phyloP scores from a whole-genome alignment of 2,888 invertebrate species.

The Eupithecia pulchellata region DNA sequence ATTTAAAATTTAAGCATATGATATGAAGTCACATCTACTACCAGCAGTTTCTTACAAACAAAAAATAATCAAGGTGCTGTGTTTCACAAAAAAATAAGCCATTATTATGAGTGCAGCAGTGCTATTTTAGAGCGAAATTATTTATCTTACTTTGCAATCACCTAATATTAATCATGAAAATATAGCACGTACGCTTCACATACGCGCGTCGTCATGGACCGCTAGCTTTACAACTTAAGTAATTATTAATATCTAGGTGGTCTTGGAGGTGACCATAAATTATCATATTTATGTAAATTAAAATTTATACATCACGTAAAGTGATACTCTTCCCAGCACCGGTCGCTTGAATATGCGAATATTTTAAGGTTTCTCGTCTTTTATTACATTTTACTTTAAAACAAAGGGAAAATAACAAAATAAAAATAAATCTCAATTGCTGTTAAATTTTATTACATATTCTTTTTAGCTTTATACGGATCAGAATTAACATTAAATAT shows the following conservation, averaged over 20 bases:
- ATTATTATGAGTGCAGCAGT: neutral
- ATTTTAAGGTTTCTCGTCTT: constrained; percentile 1
- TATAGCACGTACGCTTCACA: neutral
- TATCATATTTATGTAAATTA: constrained; percentile 33
- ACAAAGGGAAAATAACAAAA: neutral
- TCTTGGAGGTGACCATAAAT: constrained; percentile 29
- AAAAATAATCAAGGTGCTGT: too few relatives aligned
- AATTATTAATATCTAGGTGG: constrained; percentile 35
- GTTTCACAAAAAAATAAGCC: too few relatives aligned
- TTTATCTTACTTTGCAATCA: neutral
- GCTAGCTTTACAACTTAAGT: constrained; percentile 19
- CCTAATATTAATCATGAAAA: neutral
- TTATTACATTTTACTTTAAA: neutral
- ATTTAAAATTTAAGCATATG: neutral
- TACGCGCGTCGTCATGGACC: neutral
- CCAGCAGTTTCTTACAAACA: too few relatives aligned
- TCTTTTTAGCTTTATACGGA: neutral
- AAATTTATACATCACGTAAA: constrained; percentile 25
- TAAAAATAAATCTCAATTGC: neutral
- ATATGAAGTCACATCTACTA: neutral
- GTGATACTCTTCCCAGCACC: constrained; percentile 25
- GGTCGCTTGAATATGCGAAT: constrained; percentile 14
- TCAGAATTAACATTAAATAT: neutral
- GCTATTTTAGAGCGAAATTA: neutral
- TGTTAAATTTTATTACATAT: neutral